A percentile compares a stretch with the other conserved stretches of the same genome.
Conservation (phyloP, 2,888 invertebrate species). For the Harmothoe impar region DNA sequence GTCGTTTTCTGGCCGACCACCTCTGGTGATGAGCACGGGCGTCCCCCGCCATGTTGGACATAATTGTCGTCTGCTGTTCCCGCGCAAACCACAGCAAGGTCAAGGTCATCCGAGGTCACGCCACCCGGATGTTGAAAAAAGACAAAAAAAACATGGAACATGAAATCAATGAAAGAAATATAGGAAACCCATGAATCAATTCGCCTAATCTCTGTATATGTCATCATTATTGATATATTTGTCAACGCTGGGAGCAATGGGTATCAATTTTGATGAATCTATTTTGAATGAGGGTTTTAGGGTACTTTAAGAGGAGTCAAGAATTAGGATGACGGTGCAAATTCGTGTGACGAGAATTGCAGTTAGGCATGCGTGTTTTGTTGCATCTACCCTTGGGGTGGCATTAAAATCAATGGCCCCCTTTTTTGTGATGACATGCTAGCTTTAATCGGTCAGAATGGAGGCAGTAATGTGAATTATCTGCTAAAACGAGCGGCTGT, state of each 20-base stretch:
- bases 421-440: neutral
- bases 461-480: neutral
- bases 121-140: neutral
- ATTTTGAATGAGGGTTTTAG: no score
- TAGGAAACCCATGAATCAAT: neutral
- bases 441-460: neutral
- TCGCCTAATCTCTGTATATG: neutral
- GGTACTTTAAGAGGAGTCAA: no score
- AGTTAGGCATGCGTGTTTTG: no score
- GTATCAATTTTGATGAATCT: no score
- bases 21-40: neutral
- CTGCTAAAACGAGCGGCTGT: neutral
- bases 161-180: neutral
- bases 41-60: conserved; percentile 21
- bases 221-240: neutral
- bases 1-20: conserved; percentile 9
- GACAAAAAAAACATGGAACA: neutral
- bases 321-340: no score
- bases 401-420: neutral
- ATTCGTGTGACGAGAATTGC: no score
- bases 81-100: neutral
- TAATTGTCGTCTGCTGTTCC: conserved; percentile 7
- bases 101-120: neutral
- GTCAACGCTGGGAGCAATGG: neutral
- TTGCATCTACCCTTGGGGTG: neutral